Evolutionary conservation across 2,888 invertebrate genomes (phyloP).

Genomic region (Agrochola circellaris): DNA sequence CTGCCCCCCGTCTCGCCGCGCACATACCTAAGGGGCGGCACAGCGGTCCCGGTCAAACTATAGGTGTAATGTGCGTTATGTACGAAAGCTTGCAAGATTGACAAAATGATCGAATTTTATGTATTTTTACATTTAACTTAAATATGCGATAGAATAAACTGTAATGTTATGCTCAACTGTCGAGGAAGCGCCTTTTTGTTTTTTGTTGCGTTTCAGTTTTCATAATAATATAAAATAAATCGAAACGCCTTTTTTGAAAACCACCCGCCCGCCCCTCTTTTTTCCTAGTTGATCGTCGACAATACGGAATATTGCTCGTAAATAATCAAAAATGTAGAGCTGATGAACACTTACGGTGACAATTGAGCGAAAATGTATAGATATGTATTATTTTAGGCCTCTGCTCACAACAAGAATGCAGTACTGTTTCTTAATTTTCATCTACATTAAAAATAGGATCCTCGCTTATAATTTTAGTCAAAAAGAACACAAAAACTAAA

Average conservation of each 20-base stretch:
- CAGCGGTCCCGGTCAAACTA: background rate
- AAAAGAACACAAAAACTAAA: background rate
- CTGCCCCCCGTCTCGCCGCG: too few species aligned
- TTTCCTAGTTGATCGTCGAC: background rate
- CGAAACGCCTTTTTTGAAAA: background rate
- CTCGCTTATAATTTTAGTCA: background rate
- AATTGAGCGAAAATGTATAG: conserved; percentile 33
- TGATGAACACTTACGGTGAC: conserved; percentile 41
- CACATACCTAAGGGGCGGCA: too few species aligned
- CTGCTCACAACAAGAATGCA: conserved; percentile 1
- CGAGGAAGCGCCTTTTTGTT: background rate
- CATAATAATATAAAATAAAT: background rate
- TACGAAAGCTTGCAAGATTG: conserved; percentile 56
- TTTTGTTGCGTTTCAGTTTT: background rate
- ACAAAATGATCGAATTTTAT: conserved; percentile 38
- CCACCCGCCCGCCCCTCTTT: background rate
- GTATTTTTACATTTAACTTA: background rate
- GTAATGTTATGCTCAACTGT: background rate
- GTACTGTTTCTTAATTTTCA: background rate
- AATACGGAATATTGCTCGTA: background rate
- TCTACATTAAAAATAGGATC: background rate
- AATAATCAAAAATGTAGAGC: background rate
- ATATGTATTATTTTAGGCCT: conserved; percentile 38
- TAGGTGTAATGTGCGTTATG: conserved; percentile 14
- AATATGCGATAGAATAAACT: background rate